Conservation (phyloP, 2,888 invertebrate species). For the Chloroclystis v-ata region DNA sequence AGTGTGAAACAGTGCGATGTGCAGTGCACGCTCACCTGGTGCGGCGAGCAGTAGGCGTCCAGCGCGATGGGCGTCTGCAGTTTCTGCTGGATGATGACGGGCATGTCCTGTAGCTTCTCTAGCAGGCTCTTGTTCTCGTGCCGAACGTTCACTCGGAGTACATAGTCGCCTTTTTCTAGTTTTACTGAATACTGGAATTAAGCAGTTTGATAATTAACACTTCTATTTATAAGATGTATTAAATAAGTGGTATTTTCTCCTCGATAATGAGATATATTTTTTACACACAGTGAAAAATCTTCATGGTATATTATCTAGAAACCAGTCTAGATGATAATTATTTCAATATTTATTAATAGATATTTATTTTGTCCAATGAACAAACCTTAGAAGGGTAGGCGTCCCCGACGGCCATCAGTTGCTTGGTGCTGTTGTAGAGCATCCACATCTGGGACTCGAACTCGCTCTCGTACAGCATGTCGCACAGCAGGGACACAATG, state of each 20-base stretch:
- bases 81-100: slow-evolving; percentile 86
- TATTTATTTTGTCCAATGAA: no score
- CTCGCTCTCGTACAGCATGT: slow-evolving; percentile 95
- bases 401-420: slow-evolving; percentile 90
- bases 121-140: slow-evolving; percentile 92
- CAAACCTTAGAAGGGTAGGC: slow-evolving; percentile 92
- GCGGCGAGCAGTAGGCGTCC: slow-evolving; percentile 82
- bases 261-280: no score
- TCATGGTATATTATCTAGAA: no score
- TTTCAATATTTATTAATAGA: no score
- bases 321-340: no score
- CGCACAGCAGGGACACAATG: slow-evolving; percentile 87
- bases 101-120: slow-evolving; percentile 90
- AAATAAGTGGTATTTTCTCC: no score
- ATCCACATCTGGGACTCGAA: slow-evolving; percentile 98
- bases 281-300: no score
- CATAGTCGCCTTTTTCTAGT: slow-evolving; percentile 97
- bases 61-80: slow-evolving; percentile 83
- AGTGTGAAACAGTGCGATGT: no score
- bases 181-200: slow-evolving; percentile 86
- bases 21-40: slow-evolving; percentile 42
- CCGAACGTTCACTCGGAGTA: slow-evolving; percentile 89
- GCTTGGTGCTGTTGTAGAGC: slow-evolving; percentile 94
- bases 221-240: no score
- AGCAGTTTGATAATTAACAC: slow-evolving; percentile 8